Base-by-base conservation (phyloP, 2,888 invertebrate species). In the Agriopis aurantiaria region DNA sequence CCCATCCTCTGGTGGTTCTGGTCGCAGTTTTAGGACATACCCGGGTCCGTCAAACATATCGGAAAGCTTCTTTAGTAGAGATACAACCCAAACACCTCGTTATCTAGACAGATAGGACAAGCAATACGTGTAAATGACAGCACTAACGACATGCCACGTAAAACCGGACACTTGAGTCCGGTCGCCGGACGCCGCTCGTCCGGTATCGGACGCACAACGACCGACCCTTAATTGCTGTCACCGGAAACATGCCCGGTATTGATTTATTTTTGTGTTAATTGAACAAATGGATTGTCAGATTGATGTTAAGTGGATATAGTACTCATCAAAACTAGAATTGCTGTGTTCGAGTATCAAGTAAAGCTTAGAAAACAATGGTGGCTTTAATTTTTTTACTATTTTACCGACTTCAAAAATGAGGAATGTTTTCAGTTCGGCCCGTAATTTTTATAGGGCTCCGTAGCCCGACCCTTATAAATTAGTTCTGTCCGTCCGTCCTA, bases 91-190 rank as follows among this genome's bases (percentile, higher is more conserved):
- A 40, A 53, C 63, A 59, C 43, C 71, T 75, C 71, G 75, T 75
- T 74, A 76, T 56, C 67, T 11, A 4, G 49, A 23, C 11, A 58
- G 64, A 58, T 61, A 60, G 41, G 57, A 74, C 67, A 71, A 68
- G 79, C 80, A 78, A 67, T 71, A 66, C 55, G 55, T 66, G 66
- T 59, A 71, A 81, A 75, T 79, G 80, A 70, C 75, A 74, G 65
- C 72, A 66, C 74, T 75, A 77, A 75, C 78, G 81, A 82, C 81
- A 77, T 72, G 77, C 77, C 81, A 76, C 73, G 78, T 74, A 53
- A 61, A 63, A 40, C 41, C 79, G 74, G 85, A 82, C 83, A 87
- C 85, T 85, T 83, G 89, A 88, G 86, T 84, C 83, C 82, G 84
- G 82, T 79, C 80, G 73, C 73, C 79, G 79, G 80, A 81, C 78